Base-by-base conservation (phyloP, 1,140 invertebrate species). In the Venustaconcha ellipsiformis region DNA sequence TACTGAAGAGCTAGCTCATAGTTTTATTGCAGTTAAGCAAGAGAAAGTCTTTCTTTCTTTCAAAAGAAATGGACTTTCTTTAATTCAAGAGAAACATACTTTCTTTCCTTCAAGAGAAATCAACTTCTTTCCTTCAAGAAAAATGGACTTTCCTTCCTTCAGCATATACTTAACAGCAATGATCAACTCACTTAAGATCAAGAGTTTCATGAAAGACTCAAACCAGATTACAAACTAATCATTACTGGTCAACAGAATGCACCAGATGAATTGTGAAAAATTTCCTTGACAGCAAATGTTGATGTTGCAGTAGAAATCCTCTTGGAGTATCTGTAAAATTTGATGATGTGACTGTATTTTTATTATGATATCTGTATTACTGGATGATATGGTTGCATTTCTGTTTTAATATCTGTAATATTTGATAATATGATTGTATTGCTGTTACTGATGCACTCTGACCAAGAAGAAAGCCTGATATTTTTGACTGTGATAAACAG, bases 201-300 rank as follows among this genome's bases (percentile, higher is more conserved):
- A 17, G 17, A 59, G 14, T 72, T 69, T 37, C 62, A 65, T 65
- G 14, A 68, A 68, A 59, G 65, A 64, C 20, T 18, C 67, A 8
- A 23, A 66, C 18, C 64, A 68, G 59, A 67, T 65, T 18, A 67
- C 67, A 37, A 17, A 59, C 23, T 79, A 70, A 65, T 66, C 62
- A 55, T 55, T 20, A 60, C 58, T 20, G 56, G 66, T 57, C 57
- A 78, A 55, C 12, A 72, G 55, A 56, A 69, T 20, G 11, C 17
- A 6, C n/a, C 57, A 30, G 26, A n/a, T 64, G 62, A 18, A 13
- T 17, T 55, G 26, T 2, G 26, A 30, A 30, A 30, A 30, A 30
- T 30, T 30, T 30, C 26, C 4, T 30, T 30, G 26, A 30, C 26
- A 30, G 4, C 26, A 30, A 30, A 30, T 57, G 6, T 57, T 17